Percentiles rank a stretch among this genome's conserved stretches.
Conservation (phyloP, 2,888 invertebrate genomes). For the Leptopterna dolabrata region DNA sequence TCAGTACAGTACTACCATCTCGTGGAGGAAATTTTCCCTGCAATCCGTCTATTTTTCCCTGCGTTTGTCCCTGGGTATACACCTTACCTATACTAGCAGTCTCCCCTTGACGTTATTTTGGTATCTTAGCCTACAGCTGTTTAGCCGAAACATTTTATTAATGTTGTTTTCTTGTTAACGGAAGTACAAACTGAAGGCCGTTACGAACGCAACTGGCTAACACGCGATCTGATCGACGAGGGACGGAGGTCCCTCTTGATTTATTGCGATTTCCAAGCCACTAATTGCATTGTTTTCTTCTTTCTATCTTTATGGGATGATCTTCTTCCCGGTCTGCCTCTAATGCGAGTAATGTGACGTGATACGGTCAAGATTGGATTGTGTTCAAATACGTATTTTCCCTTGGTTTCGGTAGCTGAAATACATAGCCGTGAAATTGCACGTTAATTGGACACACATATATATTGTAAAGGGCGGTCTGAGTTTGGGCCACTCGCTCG, state of each 20-base stretch:
- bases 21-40: too few species aligned
- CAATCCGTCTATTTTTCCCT: too few species aligned
- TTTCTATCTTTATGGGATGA: background rate
- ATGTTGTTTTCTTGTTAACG: background rate
- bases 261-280: background rate
- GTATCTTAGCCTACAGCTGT: too few species aligned
- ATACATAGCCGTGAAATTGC: background rate
- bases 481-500: too few species aligned
- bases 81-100: too few species aligned
- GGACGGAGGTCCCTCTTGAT: background rate
- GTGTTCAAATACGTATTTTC: background rate
- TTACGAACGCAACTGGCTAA: background rate
- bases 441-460: background rate
- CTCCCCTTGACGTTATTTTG: too few species aligned
- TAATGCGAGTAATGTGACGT: background rate
- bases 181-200: background rate
- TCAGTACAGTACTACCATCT: too few species aligned
- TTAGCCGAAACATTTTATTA: background rate
- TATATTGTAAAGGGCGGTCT: too few species aligned
- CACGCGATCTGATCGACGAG: background rate
- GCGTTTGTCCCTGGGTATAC: too few species aligned
- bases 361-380: background rate
- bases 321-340: background rate
- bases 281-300: constrained; percentile 7
- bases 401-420: background rate